Conservation (phyloP, 1,140 invertebrate genomes). For the Augochlora pura region DNA sequence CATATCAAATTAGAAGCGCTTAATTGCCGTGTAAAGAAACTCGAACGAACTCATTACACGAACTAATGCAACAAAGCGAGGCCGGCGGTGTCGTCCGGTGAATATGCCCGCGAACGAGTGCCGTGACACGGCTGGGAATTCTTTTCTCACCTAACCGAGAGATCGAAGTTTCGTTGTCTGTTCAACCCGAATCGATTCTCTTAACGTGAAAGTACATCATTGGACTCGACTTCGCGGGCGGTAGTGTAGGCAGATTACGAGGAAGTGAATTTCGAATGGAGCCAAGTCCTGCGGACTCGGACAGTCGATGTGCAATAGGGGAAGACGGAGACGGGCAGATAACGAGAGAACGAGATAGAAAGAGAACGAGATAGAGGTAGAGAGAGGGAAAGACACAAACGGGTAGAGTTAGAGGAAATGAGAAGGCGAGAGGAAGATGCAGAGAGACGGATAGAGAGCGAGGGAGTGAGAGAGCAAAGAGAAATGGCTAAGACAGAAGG, state of each 20-base stretch:
- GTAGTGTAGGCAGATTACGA: constrained; percentile 26
- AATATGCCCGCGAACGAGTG: no score
- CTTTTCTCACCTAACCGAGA: not conserved
- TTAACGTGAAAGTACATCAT: constrained; percentile 33
- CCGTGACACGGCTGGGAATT: no score
- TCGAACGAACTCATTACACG: no score
- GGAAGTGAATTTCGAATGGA: not conserved
- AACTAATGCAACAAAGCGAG: no score
- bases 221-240: not conserved
- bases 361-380: no score
- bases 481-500: not conserved
- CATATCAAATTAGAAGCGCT: no score
- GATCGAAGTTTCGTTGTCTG: not conserved
- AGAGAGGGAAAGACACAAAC: no score
- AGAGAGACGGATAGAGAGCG: not conserved
- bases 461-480: not conserved
- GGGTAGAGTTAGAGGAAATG: no score
- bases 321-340: no score
- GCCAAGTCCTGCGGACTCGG: not conserved
- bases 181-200: constrained; percentile 26
- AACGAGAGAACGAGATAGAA: not conserved
- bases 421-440: no score
- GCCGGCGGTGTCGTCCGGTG: no score
- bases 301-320: not conserved
- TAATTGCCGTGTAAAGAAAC: no score